Percentiles rank a stretch among this genome's conserved stretches.
These are phyloP conservation scores for Pachypanchax playfairii DNA, from an alignment of 2,113 vertebrate species.

Conservation along the genomic window DNA sequence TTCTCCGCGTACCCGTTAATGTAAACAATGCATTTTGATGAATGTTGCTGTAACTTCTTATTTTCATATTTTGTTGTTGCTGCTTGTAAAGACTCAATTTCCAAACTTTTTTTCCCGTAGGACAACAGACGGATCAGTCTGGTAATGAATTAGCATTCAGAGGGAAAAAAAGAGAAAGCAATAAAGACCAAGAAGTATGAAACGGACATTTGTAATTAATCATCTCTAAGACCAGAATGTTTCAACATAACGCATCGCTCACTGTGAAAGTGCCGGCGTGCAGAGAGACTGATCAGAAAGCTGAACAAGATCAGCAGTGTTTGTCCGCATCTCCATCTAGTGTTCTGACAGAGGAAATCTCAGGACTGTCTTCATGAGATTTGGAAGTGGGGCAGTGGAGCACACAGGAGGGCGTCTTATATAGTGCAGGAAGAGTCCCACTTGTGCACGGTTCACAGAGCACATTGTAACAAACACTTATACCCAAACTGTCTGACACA, in stretches of 20 bases:
- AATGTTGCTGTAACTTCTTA: background rate
- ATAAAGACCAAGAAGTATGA: too few species aligned
- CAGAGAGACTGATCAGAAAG: slow-evolving; percentile 37
- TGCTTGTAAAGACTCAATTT: too few species aligned
- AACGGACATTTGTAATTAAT: too few species aligned
- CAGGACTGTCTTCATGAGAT: slow-evolving; percentile 1
- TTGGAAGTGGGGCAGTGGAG: slow-evolving; percentile 69
- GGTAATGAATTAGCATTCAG: too few species aligned
- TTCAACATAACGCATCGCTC: too few species aligned
- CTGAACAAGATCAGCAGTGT: slow-evolving; percentile 22
- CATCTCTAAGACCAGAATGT: too few species aligned
- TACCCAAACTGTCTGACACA: slow-evolving; percentile 39
- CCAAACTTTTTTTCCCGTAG: too few species aligned
- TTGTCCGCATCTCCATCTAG: slow-evolving; percentile 51
- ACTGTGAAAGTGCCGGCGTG: slow-evolving; percentile 20
- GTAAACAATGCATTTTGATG: background rate
- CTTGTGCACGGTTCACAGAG: slow-evolving; percentile 10
- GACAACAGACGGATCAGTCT: too few species aligned
- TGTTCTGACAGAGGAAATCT: slow-evolving; percentile 35
- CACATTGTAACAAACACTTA: slow-evolving; percentile 35
- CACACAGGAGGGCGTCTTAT: slow-evolving; percentile 48
- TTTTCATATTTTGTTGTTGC: too few species aligned
- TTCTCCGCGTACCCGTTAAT: background rate
- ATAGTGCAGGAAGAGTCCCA: slow-evolving; percentile 44
- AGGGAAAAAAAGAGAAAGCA: too few species aligned